phyloP scores from a whole-genome alignment of 2,888 invertebrate species.

The Eudasyphora cyanicolor region DNA sequence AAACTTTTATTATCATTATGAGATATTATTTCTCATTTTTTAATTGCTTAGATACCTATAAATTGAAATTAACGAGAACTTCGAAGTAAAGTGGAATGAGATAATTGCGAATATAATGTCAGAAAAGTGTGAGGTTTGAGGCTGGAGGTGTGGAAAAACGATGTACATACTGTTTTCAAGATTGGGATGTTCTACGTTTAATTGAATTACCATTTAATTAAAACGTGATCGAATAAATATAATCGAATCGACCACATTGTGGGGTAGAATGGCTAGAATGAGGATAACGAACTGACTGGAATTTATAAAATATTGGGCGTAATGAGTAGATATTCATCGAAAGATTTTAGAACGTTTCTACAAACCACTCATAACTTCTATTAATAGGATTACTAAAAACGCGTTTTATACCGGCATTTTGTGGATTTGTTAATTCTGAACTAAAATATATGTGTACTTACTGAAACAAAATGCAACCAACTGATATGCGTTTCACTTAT shows the following conservation, averaged over 20 bases:
- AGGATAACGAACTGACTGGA: too few species aligned
- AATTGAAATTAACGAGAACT: slow-evolving; percentile 4
- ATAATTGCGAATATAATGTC: neutral
- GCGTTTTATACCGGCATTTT: too few species aligned
- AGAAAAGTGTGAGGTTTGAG: neutral
- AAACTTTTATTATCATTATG: neutral
- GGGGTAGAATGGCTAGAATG: neutral
- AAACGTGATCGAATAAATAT: neutral
- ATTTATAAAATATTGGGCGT: too few species aligned
- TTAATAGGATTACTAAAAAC: too few species aligned
- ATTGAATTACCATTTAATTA: neutral
- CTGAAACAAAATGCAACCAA: too few species aligned
- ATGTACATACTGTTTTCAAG: neutral
- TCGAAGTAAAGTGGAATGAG: neutral
- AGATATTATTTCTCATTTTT: neutral
- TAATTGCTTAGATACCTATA: slow-evolving; percentile 18
- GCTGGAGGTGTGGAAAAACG: neutral
- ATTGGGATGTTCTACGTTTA: neutral
- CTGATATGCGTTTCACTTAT: too few species aligned
- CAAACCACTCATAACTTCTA: too few species aligned
- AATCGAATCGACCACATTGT: neutral
- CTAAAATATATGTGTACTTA: too few species aligned
- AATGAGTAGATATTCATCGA: too few species aligned
- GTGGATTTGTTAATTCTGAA: too few species aligned
- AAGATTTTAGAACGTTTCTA: too few species aligned